phyloP scores from a whole-genome alignment of 2,888 invertebrate species.

The Philonicus albiceps region DNA sequence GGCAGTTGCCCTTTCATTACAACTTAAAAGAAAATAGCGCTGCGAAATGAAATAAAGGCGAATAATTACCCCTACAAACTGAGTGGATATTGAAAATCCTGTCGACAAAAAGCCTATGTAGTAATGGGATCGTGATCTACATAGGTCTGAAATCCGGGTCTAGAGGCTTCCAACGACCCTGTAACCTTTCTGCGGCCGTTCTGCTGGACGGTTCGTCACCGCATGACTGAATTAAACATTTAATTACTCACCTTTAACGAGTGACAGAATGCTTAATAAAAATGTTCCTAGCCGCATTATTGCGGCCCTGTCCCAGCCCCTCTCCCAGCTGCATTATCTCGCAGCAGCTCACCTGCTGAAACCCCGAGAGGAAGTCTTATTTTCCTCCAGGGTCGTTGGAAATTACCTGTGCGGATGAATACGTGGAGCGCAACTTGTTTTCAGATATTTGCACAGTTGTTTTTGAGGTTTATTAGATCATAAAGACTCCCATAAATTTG shows the following conservation, averaged over 20 bases:
- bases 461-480: conserved; percentile 46
- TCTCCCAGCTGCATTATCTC: not conserved
- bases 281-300: not conserved
- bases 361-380: not conserved
- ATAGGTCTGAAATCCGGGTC: too few species aligned
- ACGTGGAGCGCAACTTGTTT: conserved; percentile 32
- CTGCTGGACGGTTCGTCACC: not conserved
- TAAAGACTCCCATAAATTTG: conserved; percentile 47
- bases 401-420: conserved; percentile 33
- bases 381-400: conserved; percentile 8
- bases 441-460: conserved; percentile 40
- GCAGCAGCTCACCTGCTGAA: not conserved
- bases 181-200: not conserved
- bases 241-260: conserved; percentile 15
- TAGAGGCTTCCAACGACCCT: not conserved
- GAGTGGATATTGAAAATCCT: not conserved
- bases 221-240: conserved; percentile 28
- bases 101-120: not conserved
- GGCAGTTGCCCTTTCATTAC: not conserved
- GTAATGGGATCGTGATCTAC: not conserved
- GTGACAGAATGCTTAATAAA: conserved; percentile 28
- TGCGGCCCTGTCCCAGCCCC: not conserved
- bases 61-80: not conserved
- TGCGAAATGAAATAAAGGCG: not conserved
- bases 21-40: not conserved